A percentile compares a stretch with the other conserved stretches of the same genome.
These are phyloP conservation scores for Hyperoodon ampullatus DNA, from an alignment of 2,113 vertebrate species.

Conservation along the genomic window DNA sequence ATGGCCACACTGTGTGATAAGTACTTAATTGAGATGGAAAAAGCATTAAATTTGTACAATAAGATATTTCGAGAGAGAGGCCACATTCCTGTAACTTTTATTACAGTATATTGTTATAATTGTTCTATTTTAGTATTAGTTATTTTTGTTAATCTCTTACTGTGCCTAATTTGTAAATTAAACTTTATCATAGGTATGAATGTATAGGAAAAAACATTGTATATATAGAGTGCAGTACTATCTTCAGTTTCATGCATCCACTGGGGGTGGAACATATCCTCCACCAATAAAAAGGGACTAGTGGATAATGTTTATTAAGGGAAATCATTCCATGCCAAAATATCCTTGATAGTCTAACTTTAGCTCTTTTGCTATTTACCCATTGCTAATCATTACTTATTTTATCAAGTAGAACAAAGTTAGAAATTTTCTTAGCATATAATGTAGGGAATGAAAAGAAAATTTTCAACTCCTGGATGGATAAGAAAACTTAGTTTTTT, in stretches of 20 bases:
- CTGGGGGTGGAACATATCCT: neutral
- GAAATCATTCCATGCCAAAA: neutral
- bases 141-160: neutral
- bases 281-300: neutral
- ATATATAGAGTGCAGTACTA: neutral
- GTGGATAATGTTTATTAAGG: neutral
- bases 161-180: neutral
- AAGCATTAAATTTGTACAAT: neutral
- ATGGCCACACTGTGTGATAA: neutral
- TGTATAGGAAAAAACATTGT: neutral
- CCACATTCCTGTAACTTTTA: neutral
- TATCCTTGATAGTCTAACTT: neutral
- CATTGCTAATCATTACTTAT: neutral
- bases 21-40: neutral
- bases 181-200: neutral
- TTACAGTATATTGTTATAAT: neutral
- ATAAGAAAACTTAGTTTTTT: neutral
- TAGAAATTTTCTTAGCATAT: neutral
- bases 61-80: neutral
- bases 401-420: neutral
- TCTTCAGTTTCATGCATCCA: neutral
- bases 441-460: neutral
- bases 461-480: neutral
- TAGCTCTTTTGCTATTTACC: neutral
- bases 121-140: neutral